A percentile compares a stretch with the other conserved stretches of the same genome.
Evolutionary conservation across 2,113 vertebrate species (phyloP).

Genomic region (Centropus bengalensis): DNA sequence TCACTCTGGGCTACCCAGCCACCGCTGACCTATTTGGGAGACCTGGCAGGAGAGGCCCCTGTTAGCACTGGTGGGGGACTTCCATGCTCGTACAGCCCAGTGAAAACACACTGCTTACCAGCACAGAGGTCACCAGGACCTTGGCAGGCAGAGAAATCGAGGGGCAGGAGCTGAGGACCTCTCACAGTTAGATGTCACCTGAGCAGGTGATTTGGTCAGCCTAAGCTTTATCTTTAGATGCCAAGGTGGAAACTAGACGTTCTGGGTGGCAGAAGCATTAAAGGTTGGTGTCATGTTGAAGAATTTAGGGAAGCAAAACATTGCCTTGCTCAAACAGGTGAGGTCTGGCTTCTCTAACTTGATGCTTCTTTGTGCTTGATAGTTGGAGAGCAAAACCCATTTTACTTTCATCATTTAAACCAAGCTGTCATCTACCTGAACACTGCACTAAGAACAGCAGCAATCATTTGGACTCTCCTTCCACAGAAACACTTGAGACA

Average conservation of each 20-base stretch:
- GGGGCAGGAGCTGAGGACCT: not conserved
- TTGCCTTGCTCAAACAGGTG: not conserved
- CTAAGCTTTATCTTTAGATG: not conserved
- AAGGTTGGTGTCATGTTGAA: not conserved
- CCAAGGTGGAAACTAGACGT: not conserved
- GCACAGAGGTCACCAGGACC: not conserved
- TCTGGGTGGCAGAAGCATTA: not conserved
- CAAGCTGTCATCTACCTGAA: not conserved
- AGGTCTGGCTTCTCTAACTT: not conserved
- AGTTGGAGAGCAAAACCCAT: not conserved
- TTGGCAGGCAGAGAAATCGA: not conserved
- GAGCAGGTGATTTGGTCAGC: not conserved
- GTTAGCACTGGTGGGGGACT: accelerated
- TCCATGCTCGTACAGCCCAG: not conserved
- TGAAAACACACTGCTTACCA: not conserved
- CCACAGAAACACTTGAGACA: not conserved
- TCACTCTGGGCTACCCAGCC: not conserved
- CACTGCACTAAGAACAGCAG: accelerated
- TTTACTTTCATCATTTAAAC: not conserved
- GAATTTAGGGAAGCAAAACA: not conserved
- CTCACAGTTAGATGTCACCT: not conserved
- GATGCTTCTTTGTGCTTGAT: not conserved
- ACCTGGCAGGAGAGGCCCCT: not conserved
- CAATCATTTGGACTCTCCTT: not conserved
- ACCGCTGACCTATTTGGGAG: not conserved